Evolutionary conservation across 2,888 invertebrate genomes (phyloP).

Genomic region (Xylophagus ater): DNA sequence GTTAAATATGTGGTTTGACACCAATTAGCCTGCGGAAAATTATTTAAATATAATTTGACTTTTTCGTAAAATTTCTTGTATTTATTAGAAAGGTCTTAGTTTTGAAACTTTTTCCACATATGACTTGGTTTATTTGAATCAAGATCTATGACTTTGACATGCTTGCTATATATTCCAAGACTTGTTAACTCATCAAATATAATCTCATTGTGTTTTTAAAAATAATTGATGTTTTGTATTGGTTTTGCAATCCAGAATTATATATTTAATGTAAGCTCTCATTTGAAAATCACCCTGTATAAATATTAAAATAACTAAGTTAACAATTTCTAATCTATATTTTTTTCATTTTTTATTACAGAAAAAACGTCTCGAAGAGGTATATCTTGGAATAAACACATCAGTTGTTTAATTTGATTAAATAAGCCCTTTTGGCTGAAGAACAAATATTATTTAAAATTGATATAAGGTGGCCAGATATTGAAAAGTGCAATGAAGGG

Average conservation of each 20-base stretch:
- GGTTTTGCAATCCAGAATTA: background rate
- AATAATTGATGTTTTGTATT: slow-evolving; percentile 1
- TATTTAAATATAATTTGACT: too few relatives aligned
- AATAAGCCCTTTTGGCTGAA: background rate
- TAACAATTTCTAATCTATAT: slow-evolving; percentile 19
- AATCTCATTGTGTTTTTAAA: background rate
- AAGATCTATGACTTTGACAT: too few relatives aligned
- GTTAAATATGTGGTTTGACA: too few relatives aligned
- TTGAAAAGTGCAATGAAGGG: background rate
- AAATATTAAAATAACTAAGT: slow-evolving; percentile 2
- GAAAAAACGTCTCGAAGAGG: slow-evolving; percentile 73
- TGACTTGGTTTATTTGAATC: too few relatives aligned
- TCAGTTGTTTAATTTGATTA: too few relatives aligned
- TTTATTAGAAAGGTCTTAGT: too few relatives aligned
- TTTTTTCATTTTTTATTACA: slow-evolving; percentile 49
- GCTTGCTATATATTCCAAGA: background rate
- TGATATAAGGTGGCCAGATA: background rate
- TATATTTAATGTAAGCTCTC: background rate
- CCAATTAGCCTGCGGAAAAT: too few relatives aligned
- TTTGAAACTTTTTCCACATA: too few relatives aligned
- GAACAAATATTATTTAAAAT: background rate
- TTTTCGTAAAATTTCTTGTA: too few relatives aligned
- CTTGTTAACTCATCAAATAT: background rate
- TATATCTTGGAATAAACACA: slow-evolving; percentile 45
- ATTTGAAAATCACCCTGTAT: background rate